phyloP scores from a whole-genome alignment of 2,888 invertebrate genomes.

The Vandiemenella viatica region DNA sequence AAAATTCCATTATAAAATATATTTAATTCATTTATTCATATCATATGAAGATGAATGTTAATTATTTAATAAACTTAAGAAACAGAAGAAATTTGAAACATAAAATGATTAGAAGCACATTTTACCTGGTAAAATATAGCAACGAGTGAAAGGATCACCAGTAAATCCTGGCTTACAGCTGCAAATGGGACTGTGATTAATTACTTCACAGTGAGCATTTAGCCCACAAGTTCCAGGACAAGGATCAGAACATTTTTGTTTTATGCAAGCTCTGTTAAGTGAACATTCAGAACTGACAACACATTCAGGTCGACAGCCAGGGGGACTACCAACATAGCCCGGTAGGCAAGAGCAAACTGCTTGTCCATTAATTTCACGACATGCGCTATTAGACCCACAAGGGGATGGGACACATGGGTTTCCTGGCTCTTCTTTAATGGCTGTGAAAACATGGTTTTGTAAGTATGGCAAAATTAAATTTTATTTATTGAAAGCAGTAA shows the following conservation, averaged over 20 bases:
- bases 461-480: not conserved
- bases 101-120: not conserved
- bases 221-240: conserved; percentile 57
- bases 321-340: conserved; percentile 47
- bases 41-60: too few species aligned
- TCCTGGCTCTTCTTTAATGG: conserved; percentile 13
- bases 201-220: conserved; percentile 54
- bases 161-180: conserved; percentile 50
- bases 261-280: conserved; percentile 46
- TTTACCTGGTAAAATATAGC: conserved; percentile 29
- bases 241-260: conserved; percentile 53
- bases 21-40: too few species aligned
- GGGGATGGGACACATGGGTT: conserved; percentile 52
- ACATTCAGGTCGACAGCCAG: conserved; percentile 58
- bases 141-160: conserved; percentile 68
- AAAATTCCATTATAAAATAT: too few species aligned
- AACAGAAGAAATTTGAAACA: not conserved
- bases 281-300: conserved; percentile 55
- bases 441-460: not conserved
- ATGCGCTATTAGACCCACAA: conserved; percentile 67
- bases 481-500: conserved; percentile 28
- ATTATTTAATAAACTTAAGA: too few species aligned
- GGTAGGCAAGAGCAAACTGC: conserved; percentile 54
- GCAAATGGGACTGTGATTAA: conserved; percentile 57
- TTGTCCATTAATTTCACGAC: conserved; percentile 53